Evolutionary conservation across 2,888 invertebrate genomes (phyloP).

Genomic region (Ectemnius continuus): DNA sequence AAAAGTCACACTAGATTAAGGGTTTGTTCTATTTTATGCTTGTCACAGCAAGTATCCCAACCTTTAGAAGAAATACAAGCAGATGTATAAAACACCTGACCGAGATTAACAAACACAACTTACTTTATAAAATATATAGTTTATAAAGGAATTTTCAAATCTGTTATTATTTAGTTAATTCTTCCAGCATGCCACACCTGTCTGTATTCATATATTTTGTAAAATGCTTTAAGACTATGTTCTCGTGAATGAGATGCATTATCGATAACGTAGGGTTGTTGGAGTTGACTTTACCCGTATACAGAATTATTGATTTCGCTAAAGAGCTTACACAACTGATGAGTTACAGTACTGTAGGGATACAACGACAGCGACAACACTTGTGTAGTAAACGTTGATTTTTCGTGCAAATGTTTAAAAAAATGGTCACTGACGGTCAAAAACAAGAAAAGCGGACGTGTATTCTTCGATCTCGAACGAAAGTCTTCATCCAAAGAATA

Average conservation of each 20-base stretch:
- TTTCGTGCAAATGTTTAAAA: slow-evolving; percentile 26
- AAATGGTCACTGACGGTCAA: slow-evolving; percentile 21
- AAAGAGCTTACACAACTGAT: slow-evolving; percentile 37
- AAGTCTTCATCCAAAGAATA: slow-evolving; percentile 26
- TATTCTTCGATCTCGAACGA: slow-evolving; percentile 19
- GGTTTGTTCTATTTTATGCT: too few relatives aligned
- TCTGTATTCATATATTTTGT: not conserved
- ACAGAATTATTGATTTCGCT: slow-evolving; percentile 64
- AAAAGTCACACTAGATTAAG: too few relatives aligned
- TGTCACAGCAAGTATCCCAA: too few relatives aligned
- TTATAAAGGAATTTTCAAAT: not conserved
- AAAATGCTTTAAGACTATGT: not conserved
- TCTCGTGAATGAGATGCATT: not conserved
- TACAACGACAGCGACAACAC: slow-evolving; percentile 23
- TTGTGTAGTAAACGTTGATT: slow-evolving; percentile 25
- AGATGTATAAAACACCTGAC: not conserved
- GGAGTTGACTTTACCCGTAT: slow-evolving; percentile 65
- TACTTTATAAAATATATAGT: not conserved
- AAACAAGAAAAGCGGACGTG: slow-evolving; percentile 10
- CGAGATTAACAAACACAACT: not conserved
- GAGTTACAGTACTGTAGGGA: slow-evolving; percentile 36
- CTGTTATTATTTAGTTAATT: not conserved
- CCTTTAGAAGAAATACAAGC: too few relatives aligned
- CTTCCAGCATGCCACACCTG: too few relatives aligned
- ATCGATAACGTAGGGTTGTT: slow-evolving; percentile 52